A percentile compares a stretch with the other conserved stretches of the same genome.
phyloP scores from a whole-genome alignment of 2,113 vertebrate genomes.

The Rhinogobius similis region DNA sequence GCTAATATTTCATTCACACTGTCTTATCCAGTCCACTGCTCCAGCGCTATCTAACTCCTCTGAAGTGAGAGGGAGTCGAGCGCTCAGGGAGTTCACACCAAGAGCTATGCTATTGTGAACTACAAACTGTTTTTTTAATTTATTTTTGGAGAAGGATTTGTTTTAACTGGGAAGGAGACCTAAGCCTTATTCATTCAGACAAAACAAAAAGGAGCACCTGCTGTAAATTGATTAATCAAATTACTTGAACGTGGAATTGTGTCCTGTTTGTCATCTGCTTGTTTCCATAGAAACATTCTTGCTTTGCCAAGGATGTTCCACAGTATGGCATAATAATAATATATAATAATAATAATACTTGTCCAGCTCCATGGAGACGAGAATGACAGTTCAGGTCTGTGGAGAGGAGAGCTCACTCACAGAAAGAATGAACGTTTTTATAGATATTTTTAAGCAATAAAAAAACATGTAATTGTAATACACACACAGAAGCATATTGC shows the following conservation, averaged over 20 bases:
- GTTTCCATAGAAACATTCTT: background rate
- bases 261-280: background rate
- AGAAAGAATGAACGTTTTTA: too few species aligned
- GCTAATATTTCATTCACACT: slow-evolving; percentile 59
- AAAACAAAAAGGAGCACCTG: background rate
- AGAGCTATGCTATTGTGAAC: slow-evolving; percentile 29
- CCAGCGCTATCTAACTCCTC: slow-evolving; percentile 50
- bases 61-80: slow-evolving; percentile 22
- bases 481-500: too few species aligned
- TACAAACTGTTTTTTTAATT: slow-evolving; percentile 20
- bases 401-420: too few species aligned
- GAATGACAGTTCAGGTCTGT: too few species aligned
- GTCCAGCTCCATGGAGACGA: too few species aligned
- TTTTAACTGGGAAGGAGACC: slow-evolving; percentile 16
- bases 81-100: slow-evolving; percentile 28
- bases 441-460: too few species aligned
- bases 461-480: too few species aligned
- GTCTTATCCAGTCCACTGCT: slow-evolving; percentile 49
- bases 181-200: slow-evolving; percentile 16
- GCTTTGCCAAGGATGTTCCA: background rate
- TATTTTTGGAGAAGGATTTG: background rate
- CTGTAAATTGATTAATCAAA: background rate
- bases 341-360: too few species aligned
- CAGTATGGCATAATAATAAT: too few species aligned
- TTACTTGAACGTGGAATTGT: background rate